Evolutionary conservation across 2,797 vertebrate species (phyloP).

Genomic region (Melanotaenia boesemani): DNA sequence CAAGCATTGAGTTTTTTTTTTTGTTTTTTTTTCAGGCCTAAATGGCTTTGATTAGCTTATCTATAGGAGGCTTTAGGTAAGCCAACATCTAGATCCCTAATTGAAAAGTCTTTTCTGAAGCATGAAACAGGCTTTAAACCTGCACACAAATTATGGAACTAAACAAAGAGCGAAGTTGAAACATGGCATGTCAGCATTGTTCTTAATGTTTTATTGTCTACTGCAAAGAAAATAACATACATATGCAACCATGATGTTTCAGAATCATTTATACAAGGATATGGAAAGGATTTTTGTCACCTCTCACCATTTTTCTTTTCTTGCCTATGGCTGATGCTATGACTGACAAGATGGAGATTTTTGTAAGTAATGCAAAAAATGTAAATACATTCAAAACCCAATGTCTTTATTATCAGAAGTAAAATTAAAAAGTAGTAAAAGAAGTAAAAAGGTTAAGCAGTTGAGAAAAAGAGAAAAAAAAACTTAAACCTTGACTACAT

Average conservation of each 20-base stretch:
- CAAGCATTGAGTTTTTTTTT: neutral
- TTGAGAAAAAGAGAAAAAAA: neutral
- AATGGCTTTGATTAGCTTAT: conserved; percentile 18
- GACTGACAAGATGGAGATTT: neutral
- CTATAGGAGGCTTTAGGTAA: conserved; percentile 1
- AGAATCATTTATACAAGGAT: neutral
- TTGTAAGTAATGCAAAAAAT: neutral
- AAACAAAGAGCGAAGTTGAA: conserved; percentile 27
- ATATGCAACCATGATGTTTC: neutral
- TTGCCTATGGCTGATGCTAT: neutral
- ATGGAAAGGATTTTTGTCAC: neutral
- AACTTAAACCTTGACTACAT: neutral
- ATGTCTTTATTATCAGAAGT: neutral
- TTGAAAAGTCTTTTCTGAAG: conserved; percentile 12
- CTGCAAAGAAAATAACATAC: neutral
- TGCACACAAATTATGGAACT: conserved; percentile 49
- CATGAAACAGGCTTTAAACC: conserved; percentile 24
- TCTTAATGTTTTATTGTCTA: neutral
- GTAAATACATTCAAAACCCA: neutral
- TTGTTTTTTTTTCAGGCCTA: neutral
- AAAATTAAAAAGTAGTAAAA: too few relatives aligned
- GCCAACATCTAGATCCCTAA: conserved; percentile 40
- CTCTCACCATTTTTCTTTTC: neutral
- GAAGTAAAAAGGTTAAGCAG: neutral
- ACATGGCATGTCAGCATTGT: conserved; percentile 27